Evolutionary conservation across 2,888 invertebrate genomes (phyloP), one percentile per base, ranked within the genome.

Genomic region (Drosophila histrio): DNA sequence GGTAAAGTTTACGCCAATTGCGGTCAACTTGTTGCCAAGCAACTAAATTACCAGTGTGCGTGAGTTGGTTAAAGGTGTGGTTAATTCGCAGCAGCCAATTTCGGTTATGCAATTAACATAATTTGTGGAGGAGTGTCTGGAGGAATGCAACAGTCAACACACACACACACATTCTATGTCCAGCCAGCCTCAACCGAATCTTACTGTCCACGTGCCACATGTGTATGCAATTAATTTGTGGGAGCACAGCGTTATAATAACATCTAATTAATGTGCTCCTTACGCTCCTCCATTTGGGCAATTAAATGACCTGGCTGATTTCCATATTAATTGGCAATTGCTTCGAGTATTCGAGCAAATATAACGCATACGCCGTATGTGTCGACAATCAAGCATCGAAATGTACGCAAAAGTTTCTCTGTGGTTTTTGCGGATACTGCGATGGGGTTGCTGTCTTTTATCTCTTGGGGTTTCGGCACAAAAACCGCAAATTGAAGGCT

Each of bases 301-400:
- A 64, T 49, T 64, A 57, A 67, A 68, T 76, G 72, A 69, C 43
- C 49, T 41, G 8, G 47, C 66, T 69, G 70, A 77, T 88, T 84
- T 75, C 76, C 89, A 88, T 88, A 87, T 88, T 84, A 88, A 84
- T 88, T 87, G 72, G 69, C 67, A 72, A 72, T 68, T 76, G 70
- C 70, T 47, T 43, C 30, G 32, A 41, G 46, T 36, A 41, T 38
- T 44, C 24, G 22, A 36, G 30, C 21, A 44, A 41, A 38, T 57
- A 52, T 77, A 61, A 52, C 47, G 57, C 22, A 77, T 60, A 66
- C 67, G 72, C 49, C 34, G 15, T 41, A 22, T 50, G 39, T 57
- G 57, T 8, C 32, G 47, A 41, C 52, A 57, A 7, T 43, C 34
- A 30, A 26, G 9, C 3, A 2, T 6, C 32, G 15, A 13, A 3